These are phyloP conservation scores for Montifringilla adamsi DNA, from an alignment of 2,113 vertebrate species.

Conservation along the genomic window DNA sequence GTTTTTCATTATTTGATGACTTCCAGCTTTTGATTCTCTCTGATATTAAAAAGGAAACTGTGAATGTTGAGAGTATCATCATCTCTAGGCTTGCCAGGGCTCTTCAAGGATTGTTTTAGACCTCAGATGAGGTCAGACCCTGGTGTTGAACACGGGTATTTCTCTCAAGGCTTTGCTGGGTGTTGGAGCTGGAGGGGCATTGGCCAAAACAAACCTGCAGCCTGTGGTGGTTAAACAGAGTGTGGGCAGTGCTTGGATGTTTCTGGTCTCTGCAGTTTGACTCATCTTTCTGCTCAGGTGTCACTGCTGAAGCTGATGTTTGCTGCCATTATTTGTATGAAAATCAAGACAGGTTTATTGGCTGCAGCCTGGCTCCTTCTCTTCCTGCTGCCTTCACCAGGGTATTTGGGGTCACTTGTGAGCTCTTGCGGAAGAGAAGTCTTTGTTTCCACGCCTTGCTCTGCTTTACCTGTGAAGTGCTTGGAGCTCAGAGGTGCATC, in stretches of 20 bases:
- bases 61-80: not conserved
- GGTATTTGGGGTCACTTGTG: not conserved
- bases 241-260: not conserved
- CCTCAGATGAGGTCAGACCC: not conserved
- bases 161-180: not conserved
- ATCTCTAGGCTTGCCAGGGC: not conserved
- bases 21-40: not conserved
- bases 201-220: not conserved
- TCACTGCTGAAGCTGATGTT: not conserved
- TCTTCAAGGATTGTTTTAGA: not conserved
- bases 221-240: not conserved
- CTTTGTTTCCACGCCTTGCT: fast-evolving
- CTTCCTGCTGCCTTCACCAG: not conserved
- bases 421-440: not conserved
- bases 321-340: not conserved
- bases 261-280: not conserved
- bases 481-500: not conserved
- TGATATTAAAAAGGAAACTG: not conserved
- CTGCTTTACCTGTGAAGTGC: not conserved
- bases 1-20: not conserved
- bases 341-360: not conserved
- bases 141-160: not conserved
- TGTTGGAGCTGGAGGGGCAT: not conserved
- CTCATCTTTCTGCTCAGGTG: not conserved
- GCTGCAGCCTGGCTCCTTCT: not conserved